Percentiles rank a stretch among this genome's conserved stretches.
phyloP scores from a whole-genome alignment of 2,797 vertebrate species.

The Leontopithecus rosalia region DNA sequence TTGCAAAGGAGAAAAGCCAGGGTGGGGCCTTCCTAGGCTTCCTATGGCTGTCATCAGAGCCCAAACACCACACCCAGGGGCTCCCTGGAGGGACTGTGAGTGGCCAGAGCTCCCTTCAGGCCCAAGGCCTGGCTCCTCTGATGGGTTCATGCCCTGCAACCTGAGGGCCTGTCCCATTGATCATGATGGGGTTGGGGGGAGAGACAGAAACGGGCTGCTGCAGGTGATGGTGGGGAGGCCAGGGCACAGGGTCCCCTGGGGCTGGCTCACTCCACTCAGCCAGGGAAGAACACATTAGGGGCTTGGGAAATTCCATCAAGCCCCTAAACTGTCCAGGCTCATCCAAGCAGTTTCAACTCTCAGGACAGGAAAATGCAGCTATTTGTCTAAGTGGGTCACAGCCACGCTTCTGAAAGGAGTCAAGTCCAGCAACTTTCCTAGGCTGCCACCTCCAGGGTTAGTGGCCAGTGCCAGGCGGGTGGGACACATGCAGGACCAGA shows the following conservation, averaged over 20 bases:
- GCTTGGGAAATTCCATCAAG: background rate
- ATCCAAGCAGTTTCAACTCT: too few species aligned
- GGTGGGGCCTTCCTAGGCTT: background rate
- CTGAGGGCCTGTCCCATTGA: background rate
- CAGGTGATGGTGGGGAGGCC: background rate
- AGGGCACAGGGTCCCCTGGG: background rate
- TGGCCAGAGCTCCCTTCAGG: background rate
- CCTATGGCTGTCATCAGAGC: background rate
- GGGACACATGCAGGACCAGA: background rate
- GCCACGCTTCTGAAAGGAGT: background rate
- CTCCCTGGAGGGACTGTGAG: background rate
- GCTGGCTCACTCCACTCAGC: background rate
- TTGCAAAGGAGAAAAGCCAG: background rate
- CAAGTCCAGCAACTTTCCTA: background rate
- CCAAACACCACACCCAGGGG: background rate
- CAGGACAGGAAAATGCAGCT: background rate
- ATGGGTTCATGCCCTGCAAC: too few species aligned
- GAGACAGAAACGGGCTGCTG: background rate
- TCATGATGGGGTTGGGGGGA: background rate
- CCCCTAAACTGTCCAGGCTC: background rate
- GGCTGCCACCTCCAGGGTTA: background rate
- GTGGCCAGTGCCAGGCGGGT: background rate
- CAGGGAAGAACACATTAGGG: background rate
- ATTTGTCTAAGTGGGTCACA: background rate
- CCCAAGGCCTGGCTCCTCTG: accelerated